Evolutionary conservation across 2,797 vertebrate genomes (phyloP).

Genomic region (Furcifer pardalis): DNA sequence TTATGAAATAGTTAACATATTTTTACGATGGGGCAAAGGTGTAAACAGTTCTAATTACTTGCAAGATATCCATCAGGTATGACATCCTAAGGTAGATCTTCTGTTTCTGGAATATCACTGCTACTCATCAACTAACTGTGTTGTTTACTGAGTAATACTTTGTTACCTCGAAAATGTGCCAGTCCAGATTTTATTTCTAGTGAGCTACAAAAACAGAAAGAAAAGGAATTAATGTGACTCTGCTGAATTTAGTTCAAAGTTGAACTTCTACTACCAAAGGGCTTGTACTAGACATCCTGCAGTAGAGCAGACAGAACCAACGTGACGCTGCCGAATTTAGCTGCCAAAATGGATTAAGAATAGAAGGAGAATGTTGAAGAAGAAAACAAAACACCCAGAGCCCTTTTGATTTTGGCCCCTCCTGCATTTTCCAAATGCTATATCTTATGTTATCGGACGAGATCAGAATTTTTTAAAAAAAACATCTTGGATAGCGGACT

Average conservation of each 20-base stretch:
- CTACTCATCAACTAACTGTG: background rate
- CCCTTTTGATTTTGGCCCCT: background rate
- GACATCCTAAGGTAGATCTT: background rate
- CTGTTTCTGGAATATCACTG: background rate
- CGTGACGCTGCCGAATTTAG: background rate
- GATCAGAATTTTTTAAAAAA: slow-evolving; percentile 11
- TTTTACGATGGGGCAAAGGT: background rate
- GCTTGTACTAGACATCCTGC: background rate
- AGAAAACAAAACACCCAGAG: background rate
- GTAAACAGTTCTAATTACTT: background rate
- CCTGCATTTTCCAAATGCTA: background rate
- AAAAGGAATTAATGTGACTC: too few species aligned
- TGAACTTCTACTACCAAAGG: background rate
- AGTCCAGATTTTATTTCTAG: background rate
- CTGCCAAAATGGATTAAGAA: background rate
- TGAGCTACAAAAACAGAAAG: background rate
- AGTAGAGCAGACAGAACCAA: background rate
- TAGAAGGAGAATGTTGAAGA: background rate
- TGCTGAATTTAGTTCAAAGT: background rate
- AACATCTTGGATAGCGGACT: slow-evolving; percentile 33
- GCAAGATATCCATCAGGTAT: background rate
- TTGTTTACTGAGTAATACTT: too few species aligned
- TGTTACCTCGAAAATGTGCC: background rate
- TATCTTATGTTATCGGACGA: background rate
- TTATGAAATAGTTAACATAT: background rate